Conservation (phyloP, 2,113 vertebrate genomes). For the Chaetodon trifascialis region DNA sequence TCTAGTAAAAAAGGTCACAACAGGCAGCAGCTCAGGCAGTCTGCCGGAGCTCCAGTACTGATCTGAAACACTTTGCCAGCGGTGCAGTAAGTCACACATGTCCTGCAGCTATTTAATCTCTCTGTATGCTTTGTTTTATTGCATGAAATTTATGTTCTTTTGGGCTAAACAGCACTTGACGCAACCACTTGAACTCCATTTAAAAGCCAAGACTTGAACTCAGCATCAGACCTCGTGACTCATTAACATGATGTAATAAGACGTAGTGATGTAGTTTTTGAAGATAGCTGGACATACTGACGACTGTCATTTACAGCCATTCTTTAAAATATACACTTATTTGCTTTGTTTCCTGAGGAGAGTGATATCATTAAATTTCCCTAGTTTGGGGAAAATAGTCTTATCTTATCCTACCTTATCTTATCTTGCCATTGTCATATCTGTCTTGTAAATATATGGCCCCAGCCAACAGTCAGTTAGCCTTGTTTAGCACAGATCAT, state of each 20-base stretch:
- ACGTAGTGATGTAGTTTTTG: not conserved
- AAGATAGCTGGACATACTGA: not conserved
- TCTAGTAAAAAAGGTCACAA: slow-evolving; percentile 16
- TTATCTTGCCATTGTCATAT: no score
- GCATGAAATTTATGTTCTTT: not conserved
- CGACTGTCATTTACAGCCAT: not conserved
- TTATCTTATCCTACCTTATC: no score
- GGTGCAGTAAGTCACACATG: slow-evolving; percentile 4
- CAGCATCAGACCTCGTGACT: not conserved
- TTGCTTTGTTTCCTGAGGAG: no score
- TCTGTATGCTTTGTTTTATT: not conserved
- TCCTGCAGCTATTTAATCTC: slow-evolving; percentile 8
- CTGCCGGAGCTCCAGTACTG: not conserved
- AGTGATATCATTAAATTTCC: no score
- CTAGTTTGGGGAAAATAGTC: no score
- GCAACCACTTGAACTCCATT: not conserved
- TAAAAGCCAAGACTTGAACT: slow-evolving; percentile 2
- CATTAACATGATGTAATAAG: not conserved
- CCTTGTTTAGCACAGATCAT: not conserved
- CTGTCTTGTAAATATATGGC: not conserved
- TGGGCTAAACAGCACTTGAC: not conserved
- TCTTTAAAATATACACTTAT: no score
- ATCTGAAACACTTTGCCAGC: slow-evolving; percentile 3
- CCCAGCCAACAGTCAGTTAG: not conserved
- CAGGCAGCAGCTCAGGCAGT: slow-evolving; percentile 3